Conservation (phyloP, 2,113 vertebrate genomes). For the Balaeniceps rex region DNA sequence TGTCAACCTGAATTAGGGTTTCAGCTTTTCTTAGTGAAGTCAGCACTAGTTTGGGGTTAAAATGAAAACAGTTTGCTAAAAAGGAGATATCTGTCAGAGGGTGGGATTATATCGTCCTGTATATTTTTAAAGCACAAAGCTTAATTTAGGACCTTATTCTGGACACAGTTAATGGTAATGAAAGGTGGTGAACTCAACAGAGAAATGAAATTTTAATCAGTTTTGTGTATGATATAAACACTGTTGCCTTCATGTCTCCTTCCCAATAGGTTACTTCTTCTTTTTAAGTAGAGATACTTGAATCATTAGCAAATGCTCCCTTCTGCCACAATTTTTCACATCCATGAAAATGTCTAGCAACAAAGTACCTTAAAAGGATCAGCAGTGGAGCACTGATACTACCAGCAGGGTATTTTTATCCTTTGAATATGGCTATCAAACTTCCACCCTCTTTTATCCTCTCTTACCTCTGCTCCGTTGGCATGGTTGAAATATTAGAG, state of each 20-base stretch:
- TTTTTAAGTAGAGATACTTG: background rate
- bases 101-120: background rate
- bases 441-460: background rate
- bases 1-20: background rate
- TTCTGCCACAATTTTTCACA: background rate
- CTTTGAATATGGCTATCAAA: background rate
- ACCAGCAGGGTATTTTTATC: background rate
- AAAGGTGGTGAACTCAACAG: background rate
- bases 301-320: background rate
- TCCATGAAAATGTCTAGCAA: background rate
- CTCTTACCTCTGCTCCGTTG: background rate
- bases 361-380: background rate
- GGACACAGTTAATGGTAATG: background rate
- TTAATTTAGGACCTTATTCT: background rate
- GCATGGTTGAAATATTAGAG: slow-evolving; percentile 4
- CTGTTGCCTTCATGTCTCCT: background rate
- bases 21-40: background rate
- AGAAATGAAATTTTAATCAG: background rate
- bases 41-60: background rate
- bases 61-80: background rate
- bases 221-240: background rate
- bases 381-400: background rate
- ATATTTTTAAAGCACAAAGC: background rate
- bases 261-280: background rate
- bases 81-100: background rate